Conservation (phyloP, 2,113 vertebrate genomes). For the Acanthisitta chloris region DNA sequence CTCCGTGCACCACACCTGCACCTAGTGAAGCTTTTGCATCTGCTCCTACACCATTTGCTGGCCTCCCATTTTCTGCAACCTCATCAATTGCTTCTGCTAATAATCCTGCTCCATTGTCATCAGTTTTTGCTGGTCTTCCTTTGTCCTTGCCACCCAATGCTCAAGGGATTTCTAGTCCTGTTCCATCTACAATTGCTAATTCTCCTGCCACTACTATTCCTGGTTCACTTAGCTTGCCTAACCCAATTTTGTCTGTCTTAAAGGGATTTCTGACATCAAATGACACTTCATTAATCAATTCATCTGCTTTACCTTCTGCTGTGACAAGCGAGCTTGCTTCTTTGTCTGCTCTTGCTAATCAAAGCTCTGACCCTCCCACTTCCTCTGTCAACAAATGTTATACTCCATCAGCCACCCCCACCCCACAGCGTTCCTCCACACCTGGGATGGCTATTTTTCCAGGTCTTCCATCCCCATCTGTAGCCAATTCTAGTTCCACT, state of each 20-base stretch:
- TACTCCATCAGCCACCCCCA: conserved; percentile 76
- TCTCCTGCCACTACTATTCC: conserved; percentile 68
- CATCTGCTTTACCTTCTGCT: conserved; percentile 68
- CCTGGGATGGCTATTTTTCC: conserved; percentile 76
- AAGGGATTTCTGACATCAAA: conserved; percentile 83
- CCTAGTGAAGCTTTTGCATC: conserved; percentile 76
- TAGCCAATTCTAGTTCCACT: conserved; percentile 48
- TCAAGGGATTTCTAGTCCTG: conserved; percentile 71
- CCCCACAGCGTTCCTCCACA: conserved; percentile 77
- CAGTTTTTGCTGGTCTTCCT: conserved; percentile 77
- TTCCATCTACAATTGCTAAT: conserved; percentile 65
- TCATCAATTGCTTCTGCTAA: conserved; percentile 71
- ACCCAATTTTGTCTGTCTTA: conserved; percentile 77
- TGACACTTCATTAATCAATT: conserved; percentile 70
- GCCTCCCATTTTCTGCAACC: conserved; percentile 75
- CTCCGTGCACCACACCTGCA: conserved; percentile 75
- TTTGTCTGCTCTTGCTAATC: conserved; percentile 75
- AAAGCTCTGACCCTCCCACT: conserved; percentile 57
- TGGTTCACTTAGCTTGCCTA: conserved; percentile 75
- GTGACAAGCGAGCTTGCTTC: conserved; percentile 75
- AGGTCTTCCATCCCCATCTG: conserved; percentile 68
- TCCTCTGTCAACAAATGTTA: conserved; percentile 85
- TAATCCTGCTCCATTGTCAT: conserved; percentile 78
- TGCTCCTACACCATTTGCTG: conserved; percentile 73
- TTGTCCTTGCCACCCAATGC: conserved; percentile 63